A percentile compares a stretch with the other conserved stretches of the same genome.
Evolutionary conservation across 1,140 invertebrate species (phyloP).

Genomic region (Saccostrea glomerata): DNA sequence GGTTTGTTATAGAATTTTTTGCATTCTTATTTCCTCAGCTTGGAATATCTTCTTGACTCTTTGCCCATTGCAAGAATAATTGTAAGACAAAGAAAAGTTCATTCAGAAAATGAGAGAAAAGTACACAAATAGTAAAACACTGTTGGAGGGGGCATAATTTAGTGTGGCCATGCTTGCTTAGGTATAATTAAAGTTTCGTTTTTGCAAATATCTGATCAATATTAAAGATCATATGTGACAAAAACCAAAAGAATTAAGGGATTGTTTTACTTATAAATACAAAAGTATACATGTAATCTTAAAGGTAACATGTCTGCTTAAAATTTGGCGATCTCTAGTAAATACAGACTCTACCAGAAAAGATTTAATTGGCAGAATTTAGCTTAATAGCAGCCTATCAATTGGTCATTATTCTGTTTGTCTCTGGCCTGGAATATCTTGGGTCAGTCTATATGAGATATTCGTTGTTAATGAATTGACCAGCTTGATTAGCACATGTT

Average conservation of each 20-base stretch:
- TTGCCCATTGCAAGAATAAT: neutral
- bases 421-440: neutral
- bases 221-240: too few relatives aligned
- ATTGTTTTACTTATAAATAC: too few relatives aligned
- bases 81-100: slow-evolving; percentile 4
- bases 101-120: neutral
- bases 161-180: too few relatives aligned
- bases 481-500: neutral
- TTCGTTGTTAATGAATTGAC: neutral
- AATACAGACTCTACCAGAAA: neutral
- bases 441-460: neutral
- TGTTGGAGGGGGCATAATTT: too few relatives aligned
- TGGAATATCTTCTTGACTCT: neutral
- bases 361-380: neutral
- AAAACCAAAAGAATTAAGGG: too few relatives aligned
- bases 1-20: slow-evolving; percentile 4
- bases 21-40: neutral
- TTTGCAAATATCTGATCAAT: too few relatives aligned
- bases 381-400: too few relatives aligned
- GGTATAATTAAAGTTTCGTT: too few relatives aligned
- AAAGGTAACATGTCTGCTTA: too few relatives aligned
- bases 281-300: too few relatives aligned
- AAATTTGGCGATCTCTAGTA: too few relatives aligned
- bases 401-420: neutral
- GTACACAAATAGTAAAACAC: neutral